Evolutionary conservation across 2,888 invertebrate genomes (phyloP), one percentile per base, ranked within the genome.

Genomic region (Allygus modestus): DNA sequence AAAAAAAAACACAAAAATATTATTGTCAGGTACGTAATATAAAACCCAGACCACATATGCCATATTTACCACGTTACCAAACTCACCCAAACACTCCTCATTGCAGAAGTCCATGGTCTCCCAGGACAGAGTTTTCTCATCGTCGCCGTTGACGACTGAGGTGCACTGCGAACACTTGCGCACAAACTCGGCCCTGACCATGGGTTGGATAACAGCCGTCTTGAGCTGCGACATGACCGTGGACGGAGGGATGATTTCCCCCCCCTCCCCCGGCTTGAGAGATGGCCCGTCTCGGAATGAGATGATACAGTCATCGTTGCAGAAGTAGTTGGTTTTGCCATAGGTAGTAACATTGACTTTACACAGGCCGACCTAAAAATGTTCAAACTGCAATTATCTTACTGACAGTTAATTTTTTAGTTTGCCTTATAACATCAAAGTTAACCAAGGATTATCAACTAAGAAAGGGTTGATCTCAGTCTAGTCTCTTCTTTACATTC

Each of bases 101-200:
- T 96, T 95, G 89, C 98, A 98, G 90, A 97, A 98, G 90, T 98
- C 97, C 95, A 97, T 96, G 0, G 97, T 97, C 90, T 98, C 97
- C 98, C 98, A 98, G 0, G 95, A 94, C 0, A 96, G 91, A 88
- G 94, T 93, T 86, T 93, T 93, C 43, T 95, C 95, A 77, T 93
- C 93, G 0, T 91, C 88, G 1, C 90, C 88, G 0, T 93, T 90
- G 37, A 92, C 88, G 51, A 92, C 89, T 1, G 89, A 88, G 7
- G 33, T 26, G 89, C 95, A 95, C 84, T 93, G 92, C 0, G 90
- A 90, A 88, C 94, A 94, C 23, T 91, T 91, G 0, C 94, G 91
- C 0, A 91, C 87, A 88, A 94, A 93, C 0, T 92, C 91, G 86
- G 93, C 92, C 0, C 69, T 41, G n/a, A 71, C 37, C 23, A 83